These are phyloP conservation scores for Cosmia pyralina DNA, from an alignment of 2,888 invertebrate genomes.

Conservation along the genomic window DNA sequence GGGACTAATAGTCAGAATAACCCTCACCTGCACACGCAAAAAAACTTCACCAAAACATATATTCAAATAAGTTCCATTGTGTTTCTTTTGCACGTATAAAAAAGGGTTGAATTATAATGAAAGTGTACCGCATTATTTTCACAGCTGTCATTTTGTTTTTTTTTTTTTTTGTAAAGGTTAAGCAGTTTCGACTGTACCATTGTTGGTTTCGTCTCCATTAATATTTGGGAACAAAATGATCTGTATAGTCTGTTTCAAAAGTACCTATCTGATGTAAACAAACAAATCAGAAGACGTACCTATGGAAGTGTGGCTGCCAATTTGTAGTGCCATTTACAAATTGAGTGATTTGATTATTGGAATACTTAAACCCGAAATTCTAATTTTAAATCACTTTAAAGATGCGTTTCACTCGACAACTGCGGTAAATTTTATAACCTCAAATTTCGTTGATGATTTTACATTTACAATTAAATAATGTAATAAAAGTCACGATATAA, in stretches of 20 bases:
- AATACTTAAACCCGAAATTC: too few species aligned
- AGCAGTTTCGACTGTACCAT: conserved; percentile 16
- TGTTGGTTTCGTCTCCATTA: conserved; percentile 42
- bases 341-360: too few species aligned
- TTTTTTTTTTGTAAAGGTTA: conserved; percentile 32
- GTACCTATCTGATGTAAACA: too few species aligned
- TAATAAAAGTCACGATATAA: too few species aligned
- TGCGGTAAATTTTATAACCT: too few species aligned
- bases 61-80: conserved; percentile 70
- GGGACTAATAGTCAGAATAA: conserved; percentile 67
- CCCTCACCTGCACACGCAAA: conserved; percentile 63
- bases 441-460: too few species aligned
- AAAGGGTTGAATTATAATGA: conserved; percentile 60
- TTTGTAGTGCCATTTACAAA: too few species aligned
- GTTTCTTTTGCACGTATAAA: conserved; percentile 61
- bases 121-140: conserved; percentile 54
- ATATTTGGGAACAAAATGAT: conserved; percentile 42
- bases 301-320: too few species aligned
- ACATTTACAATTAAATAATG: too few species aligned
- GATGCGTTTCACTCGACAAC: too few species aligned
- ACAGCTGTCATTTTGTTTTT: conserved; percentile 40
- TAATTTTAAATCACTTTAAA: too few species aligned
- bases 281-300: too few species aligned
- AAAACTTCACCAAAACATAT: conserved; percentile 57
- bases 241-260: background rate